Conservation (phyloP, 2,113 vertebrate genomes). For the Craseonycteris thonglongyai region DNA sequence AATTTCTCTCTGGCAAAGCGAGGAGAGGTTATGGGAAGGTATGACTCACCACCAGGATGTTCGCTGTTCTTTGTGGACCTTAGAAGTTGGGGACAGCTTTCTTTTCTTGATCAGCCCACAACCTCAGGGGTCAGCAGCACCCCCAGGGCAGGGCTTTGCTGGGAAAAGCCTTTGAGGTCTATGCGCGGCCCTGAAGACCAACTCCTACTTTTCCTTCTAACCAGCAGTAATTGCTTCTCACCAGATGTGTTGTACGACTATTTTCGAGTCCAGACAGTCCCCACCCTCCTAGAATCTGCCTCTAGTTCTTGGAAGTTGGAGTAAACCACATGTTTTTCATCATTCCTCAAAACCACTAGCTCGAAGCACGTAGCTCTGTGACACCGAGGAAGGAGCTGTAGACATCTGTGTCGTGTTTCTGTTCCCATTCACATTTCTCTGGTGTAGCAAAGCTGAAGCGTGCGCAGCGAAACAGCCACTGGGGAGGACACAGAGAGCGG, state of each 20-base stretch:
- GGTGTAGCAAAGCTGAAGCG: neutral
- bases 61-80: neutral
- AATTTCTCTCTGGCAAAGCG: neutral
- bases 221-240: neutral
- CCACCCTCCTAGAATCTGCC: slow-evolving; percentile 1
- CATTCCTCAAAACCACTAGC: slow-evolving; percentile 10
- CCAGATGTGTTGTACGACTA: neutral
- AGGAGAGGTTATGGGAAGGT: neutral
- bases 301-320: slow-evolving; percentile 44
- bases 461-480: neutral
- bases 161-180: too few relatives aligned
- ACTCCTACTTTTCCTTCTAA: neutral
- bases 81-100: neutral
- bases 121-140: neutral
- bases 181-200: neutral
- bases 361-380: neutral
- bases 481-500: neutral
- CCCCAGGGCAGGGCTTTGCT: too few relatives aligned
- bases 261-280: slow-evolving; percentile 16
- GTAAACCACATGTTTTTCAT: slow-evolving; percentile 39
- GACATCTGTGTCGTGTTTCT: neutral
- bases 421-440: neutral
- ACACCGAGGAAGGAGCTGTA: neutral
- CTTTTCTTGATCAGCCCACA: neutral
- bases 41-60: neutral